Evolutionary conservation across 2,113 vertebrate species (phyloP).

Genomic region (Nestor notabilis): DNA sequence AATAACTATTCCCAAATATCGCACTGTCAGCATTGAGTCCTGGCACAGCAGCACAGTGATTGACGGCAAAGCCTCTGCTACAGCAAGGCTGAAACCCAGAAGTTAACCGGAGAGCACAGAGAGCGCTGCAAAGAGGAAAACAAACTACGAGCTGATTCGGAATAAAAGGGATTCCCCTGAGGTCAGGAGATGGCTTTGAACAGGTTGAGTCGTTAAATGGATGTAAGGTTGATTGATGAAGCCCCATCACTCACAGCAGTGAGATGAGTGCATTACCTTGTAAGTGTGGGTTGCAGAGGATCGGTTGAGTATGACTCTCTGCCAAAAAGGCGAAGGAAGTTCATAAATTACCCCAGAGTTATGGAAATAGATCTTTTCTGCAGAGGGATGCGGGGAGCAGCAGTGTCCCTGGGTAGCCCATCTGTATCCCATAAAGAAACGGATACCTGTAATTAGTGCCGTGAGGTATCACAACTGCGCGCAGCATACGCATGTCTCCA

Average conservation of each 20-base stretch:
- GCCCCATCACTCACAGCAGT: background rate
- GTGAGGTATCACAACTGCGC: background rate
- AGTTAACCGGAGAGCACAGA: background rate
- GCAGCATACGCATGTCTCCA: fast-evolving
- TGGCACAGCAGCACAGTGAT: background rate
- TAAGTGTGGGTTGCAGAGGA: background rate
- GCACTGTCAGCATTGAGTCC: background rate
- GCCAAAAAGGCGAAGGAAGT: background rate
- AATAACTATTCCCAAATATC: background rate
- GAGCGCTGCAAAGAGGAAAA: background rate
- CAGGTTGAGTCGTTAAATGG: background rate
- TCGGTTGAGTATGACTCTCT: background rate
- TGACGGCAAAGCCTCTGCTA: background rate
- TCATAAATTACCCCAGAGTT: background rate
- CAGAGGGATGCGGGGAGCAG: background rate
- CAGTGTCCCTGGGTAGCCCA: background rate
- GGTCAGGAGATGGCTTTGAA: background rate
- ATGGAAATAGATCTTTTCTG: background rate
- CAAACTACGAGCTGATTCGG: fast-evolving
- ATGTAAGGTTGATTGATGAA: background rate
- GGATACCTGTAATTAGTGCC: background rate
- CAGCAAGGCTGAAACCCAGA: background rate
- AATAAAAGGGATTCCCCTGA: background rate
- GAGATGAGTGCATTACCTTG: background rate
- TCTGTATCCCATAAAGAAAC: background rate